Evolutionary conservation across 2,797 vertebrate genomes (phyloP).

Genomic region (Anguilla marmorata): DNA sequence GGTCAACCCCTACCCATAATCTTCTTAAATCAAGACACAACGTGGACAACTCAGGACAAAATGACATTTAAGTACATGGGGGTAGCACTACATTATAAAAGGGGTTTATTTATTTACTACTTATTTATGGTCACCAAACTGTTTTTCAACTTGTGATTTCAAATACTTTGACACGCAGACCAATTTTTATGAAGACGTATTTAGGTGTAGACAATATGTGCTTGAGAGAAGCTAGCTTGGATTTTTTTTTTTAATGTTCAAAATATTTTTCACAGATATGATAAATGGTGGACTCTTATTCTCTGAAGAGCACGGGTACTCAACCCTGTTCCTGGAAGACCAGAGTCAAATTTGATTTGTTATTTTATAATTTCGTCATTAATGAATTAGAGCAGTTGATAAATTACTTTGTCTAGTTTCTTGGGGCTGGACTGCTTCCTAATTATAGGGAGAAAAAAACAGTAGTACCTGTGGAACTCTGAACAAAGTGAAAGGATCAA

Average conservation of each 20-base stretch:
- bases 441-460: not conserved
- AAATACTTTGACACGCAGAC: too few species aligned
- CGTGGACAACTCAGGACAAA: not conserved
- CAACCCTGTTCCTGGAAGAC: not conserved
- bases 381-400: not conserved
- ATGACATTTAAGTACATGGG: too few species aligned
- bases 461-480: not conserved
- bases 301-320: not conserved
- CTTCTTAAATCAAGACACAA: not conserved
- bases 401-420: not conserved
- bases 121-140: too few species aligned
- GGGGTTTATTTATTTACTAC: too few species aligned
- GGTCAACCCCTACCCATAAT: not conserved
- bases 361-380: not conserved
- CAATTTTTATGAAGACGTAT: too few species aligned
- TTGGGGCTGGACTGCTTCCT: not conserved
- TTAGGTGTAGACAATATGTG: too few species aligned
- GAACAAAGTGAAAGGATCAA: not conserved
- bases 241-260: too few species aligned
- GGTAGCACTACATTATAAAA: too few species aligned
- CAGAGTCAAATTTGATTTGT: not conserved
- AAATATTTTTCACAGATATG: too few species aligned
- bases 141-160: too few species aligned
- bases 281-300: too few species aligned
- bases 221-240: too few species aligned